These are phyloP conservation scores for Criorhina ranunculi DNA, from an alignment of 2,888 invertebrate species.

Conservation along the genomic window DNA sequence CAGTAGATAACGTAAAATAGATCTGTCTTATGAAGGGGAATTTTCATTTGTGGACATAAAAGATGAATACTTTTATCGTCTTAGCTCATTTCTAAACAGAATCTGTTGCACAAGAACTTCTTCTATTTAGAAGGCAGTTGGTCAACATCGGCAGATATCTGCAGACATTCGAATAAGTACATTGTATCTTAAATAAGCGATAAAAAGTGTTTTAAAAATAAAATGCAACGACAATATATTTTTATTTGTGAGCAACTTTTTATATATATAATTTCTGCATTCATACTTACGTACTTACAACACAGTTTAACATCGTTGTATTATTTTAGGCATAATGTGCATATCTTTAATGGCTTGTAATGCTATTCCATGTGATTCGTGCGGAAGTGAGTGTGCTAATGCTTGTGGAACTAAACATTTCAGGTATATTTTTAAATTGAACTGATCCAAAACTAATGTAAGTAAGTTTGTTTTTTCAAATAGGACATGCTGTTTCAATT, in stretches of 20 bases:
- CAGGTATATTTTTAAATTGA: slow-evolving; percentile 79
- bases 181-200: not conserved
- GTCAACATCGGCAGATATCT: slow-evolving; percentile 12
- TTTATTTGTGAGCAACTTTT: slow-evolving; percentile 53
- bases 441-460: not conserved
- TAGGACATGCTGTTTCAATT: slow-evolving; percentile 89
- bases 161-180: slow-evolving; percentile 16
- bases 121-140: slow-evolving; percentile 8
- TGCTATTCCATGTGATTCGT: slow-evolving; percentile 87
- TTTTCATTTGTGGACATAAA: slow-evolving; percentile 49
- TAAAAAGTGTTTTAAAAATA: not conserved
- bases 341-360: slow-evolving; percentile 76
- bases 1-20: slow-evolving; percentile 36
- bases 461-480: not conserved
- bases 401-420: slow-evolving; percentile 89
- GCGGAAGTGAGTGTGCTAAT: slow-evolving; percentile 87
- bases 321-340: slow-evolving; percentile 38
- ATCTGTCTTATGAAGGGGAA: slow-evolving; percentile 1
- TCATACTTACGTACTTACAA: too few relatives aligned
- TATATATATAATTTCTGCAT: too few relatives aligned
- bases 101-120: slow-evolving; percentile 36
- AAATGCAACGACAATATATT: slow-evolving; percentile 41
- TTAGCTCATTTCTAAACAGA: slow-evolving; percentile 50
- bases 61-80: slow-evolving; percentile 42
- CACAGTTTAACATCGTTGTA: not conserved